Evolutionary conservation across 2,113 vertebrate species (phyloP), one percentile per base, ranked within the genome.

Genomic region (Pontoporia blainvillei): DNA sequence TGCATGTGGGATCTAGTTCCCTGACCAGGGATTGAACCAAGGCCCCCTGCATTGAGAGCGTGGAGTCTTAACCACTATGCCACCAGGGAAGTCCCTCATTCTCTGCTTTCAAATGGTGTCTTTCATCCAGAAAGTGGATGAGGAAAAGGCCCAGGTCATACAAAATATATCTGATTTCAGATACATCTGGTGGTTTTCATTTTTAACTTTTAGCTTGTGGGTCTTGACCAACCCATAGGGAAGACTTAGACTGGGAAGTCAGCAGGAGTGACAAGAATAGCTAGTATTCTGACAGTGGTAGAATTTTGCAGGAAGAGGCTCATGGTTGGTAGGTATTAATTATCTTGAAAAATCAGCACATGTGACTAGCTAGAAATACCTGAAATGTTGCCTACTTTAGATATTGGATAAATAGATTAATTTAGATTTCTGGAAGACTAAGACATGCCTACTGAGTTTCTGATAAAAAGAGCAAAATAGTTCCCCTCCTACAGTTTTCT

Each of bases 311-410:
- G 54, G 62, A 90, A 91, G 67, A 82, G 18, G 57, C 75, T 61
- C 18, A 17, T 78, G 73, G 73, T 92, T 97, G 62, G 41, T 93
- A 76, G 69, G 2, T 96, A 90, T 78, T 69, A 87, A 5, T 95
- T 83, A 90, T 90, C 90, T 93, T 93, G 44, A 95, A 87, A 76
- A 78, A 44, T 72, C 21, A 76, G 64, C 27, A 78, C 69, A n/a
- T 86, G 49, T 90, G 69, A 87, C 83, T 96, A 78, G 21, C 75
- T 83, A 84, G 86, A 87, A 96, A 87, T 91, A 91, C 57, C 75
- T 66, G 73, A 90, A 88, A 73, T 91, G 69, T 92, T 81, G 52
- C 31, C 64, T 46, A 61, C 44, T 85, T 92, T 94, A 94, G 64
- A 73, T 82, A 76, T 20, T 82, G 25, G 61, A 83, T 81, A 81